A percentile compares a stretch with the other conserved stretches of the same genome.
These are phyloP conservation scores for Hyperoplus lanceolatus DNA, from an alignment of 2,797 vertebrate species.

Conservation along the genomic window DNA sequence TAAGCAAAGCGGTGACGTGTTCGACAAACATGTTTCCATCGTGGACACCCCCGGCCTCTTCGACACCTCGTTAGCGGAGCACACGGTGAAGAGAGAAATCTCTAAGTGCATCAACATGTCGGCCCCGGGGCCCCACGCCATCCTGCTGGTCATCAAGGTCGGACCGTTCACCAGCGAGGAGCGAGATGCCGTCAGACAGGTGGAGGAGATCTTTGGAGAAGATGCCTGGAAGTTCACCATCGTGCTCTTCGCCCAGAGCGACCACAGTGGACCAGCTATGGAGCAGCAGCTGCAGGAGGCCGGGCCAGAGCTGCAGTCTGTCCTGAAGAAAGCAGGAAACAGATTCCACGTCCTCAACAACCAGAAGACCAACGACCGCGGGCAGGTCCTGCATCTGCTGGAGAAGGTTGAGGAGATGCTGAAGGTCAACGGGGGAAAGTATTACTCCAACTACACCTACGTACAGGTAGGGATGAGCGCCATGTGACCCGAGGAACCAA, in stretches of 20 bases:
- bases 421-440: constrained; percentile 2
- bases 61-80: background rate
- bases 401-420: constrained; percentile 53
- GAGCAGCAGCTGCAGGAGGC: background rate
- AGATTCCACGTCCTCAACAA: constrained; percentile 52
- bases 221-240: constrained; percentile 49
- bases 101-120: constrained; percentile 57
- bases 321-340: constrained; percentile 20
- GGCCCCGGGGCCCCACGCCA: constrained; percentile 50
- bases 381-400: constrained; percentile 49
- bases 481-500: too few species aligned
- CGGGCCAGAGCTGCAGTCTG: background rate
- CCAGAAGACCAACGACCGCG: background rate
- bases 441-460: constrained; percentile 51
- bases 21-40: constrained; percentile 2
- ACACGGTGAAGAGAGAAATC: constrained; percentile 8
- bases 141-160: constrained; percentile 57
- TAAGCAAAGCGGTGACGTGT: constrained; percentile 7
- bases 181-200: accelerated
- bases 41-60: constrained; percentile 55
- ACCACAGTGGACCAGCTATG: background rate
- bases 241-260: constrained; percentile 42
- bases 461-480: too few species aligned
- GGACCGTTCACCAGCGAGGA: constrained; percentile 26
- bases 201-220: constrained; percentile 51